Conservation (phyloP, 1,140 invertebrate species). For the Nomia melanderi region DNA sequence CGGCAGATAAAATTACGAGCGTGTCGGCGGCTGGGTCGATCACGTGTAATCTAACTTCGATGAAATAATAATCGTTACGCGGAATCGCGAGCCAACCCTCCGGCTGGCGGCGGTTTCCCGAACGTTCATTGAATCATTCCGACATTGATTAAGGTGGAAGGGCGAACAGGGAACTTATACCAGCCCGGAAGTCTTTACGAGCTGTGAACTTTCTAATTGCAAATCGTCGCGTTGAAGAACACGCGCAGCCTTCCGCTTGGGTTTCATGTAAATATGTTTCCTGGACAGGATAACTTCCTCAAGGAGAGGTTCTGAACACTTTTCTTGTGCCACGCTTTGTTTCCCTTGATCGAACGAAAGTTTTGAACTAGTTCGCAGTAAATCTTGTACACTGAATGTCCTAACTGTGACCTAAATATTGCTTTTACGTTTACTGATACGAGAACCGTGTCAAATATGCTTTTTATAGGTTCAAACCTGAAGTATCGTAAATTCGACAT, state of each 20-base stretch:
- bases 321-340: conserved; percentile 65
- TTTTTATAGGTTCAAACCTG: too few relatives aligned
- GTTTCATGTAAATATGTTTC: conserved; percentile 57
- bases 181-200: conserved; percentile 6
- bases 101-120: background rate
- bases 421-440: too few relatives aligned
- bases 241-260: background rate
- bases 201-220: conserved; percentile 27
- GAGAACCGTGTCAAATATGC: too few relatives aligned
- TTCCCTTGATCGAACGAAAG: conserved; percentile 69
- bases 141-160: conserved; percentile 23
- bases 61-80: conserved; percentile 25
- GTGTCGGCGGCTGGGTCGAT: background rate
- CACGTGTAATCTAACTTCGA: conserved; percentile 30
- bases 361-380: conserved; percentile 70
- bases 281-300: conserved; percentile 6
- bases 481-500: too few relatives aligned
- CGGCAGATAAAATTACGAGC: conserved; percentile 27
- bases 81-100: background rate
- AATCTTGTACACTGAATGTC: conserved; percentile 67
- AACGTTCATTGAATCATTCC: conserved; percentile 39
- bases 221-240: conserved; percentile 20
- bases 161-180: background rate
- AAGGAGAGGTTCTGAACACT: conserved; percentile 51
- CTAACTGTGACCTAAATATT: too few relatives aligned